phyloP scores from a whole-genome alignment of 1,140 invertebrate genomes.

The Bombus soroeensis region DNA sequence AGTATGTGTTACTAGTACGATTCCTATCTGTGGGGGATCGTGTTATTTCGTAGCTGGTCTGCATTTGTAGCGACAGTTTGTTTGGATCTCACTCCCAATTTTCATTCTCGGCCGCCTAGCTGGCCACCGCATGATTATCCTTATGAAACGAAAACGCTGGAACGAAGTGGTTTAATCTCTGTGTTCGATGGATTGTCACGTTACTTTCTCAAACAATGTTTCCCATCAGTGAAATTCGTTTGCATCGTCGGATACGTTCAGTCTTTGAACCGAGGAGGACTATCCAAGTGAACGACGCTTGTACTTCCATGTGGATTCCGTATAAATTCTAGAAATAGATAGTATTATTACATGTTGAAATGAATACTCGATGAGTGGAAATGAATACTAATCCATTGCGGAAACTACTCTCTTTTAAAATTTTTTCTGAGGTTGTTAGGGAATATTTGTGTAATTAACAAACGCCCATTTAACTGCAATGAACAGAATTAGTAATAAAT shows the following conservation, averaged over 20 bases:
- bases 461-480: no score
- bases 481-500: no score
- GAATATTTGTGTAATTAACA: background rate
- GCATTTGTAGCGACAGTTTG: background rate
- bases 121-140: background rate
- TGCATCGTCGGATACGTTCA: background rate
- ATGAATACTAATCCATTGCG: no score
- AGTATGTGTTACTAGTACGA: background rate
- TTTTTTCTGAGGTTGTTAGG: background rate
- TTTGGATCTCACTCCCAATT: slow-evolving; percentile 6
- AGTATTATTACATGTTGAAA: background rate
- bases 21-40: background rate
- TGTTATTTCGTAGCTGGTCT: background rate
- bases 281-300: background rate
- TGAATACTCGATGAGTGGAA: background rate
- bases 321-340: background rate
- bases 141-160: slow-evolving; percentile 29
- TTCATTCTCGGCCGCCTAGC: background rate
- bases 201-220: slow-evolving; percentile 17
- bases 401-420: no score
- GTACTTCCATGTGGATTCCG: background rate
- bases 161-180: slow-evolving; percentile 15
- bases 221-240: slow-evolving; percentile 7
- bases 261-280: background rate
- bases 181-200: slow-evolving; percentile 23